Evolutionary conservation across 2,797 vertebrate species (phyloP).

Genomic region (Serranus cabrilla): DNA sequence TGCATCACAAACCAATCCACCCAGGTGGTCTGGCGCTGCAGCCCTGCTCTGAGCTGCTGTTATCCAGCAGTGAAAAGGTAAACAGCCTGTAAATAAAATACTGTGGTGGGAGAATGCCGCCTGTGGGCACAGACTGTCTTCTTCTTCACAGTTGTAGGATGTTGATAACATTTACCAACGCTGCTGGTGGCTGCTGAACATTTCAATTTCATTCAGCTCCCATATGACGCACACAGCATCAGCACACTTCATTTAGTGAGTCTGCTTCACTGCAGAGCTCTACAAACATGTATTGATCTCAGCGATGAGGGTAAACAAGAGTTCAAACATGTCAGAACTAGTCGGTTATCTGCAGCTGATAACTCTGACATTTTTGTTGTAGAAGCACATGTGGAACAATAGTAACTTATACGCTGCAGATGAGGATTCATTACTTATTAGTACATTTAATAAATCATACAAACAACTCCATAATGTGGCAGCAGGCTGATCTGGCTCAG

Average conservation of each 20-base stretch:
- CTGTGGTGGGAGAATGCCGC: conserved; percentile 23
- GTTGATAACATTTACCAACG: conserved; percentile 42
- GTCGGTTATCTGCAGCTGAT: background rate
- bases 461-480: background rate
- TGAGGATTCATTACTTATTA: background rate
- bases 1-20: background rate
- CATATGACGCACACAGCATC: conserved; percentile 27
- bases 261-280: conserved; percentile 4
- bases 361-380: too few relatives aligned
- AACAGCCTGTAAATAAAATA: conserved; percentile 32
- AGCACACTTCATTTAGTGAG: conserved; percentile 21
- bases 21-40: background rate
- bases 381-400: background rate
- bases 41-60: conserved; percentile 14
- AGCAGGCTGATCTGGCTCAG: background rate
- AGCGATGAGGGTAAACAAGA: background rate
- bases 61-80: conserved; percentile 8
- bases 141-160: conserved; percentile 70
- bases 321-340: background rate
- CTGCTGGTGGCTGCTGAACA: conserved; percentile 34
- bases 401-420: background rate
- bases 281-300: background rate
- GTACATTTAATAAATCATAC: background rate
- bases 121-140: conserved; percentile 10
- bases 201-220: conserved; percentile 22